Percentiles rank a stretch among this genome's conserved stretches.
These are phyloP conservation scores for Slavum lentiscoides DNA, from an alignment of 2,888 invertebrate species.

Conservation along the genomic window DNA sequence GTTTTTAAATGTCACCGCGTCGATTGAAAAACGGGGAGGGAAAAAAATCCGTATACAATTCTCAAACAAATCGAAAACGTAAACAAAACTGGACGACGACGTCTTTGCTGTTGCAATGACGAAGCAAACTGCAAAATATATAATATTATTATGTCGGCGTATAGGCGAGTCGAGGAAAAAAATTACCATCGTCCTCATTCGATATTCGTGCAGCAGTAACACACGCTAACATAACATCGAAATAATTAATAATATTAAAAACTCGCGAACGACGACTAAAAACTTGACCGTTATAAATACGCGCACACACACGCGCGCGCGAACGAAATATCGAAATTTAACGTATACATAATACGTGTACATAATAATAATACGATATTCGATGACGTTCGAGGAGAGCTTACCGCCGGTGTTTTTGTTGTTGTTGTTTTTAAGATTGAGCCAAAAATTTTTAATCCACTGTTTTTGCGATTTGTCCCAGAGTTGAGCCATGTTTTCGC, in stretches of 20 bases:
- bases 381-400: constrained; percentile 57
- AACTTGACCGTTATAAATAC: neutral
- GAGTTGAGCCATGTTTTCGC: constrained; percentile 55
- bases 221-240: too few species aligned
- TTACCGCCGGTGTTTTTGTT: constrained; percentile 42
- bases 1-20: constrained; percentile 7
- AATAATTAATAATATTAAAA: neutral
- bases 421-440: constrained; percentile 59
- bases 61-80: constrained; percentile 11
- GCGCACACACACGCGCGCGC: too few species aligned
- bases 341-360: too few species aligned
- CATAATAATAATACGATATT: too few species aligned
- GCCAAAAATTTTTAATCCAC: constrained; percentile 64
- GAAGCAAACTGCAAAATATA: constrained; percentile 1
- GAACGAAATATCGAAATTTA: too few species aligned
- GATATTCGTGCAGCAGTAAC: neutral
- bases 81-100: constrained; percentile 2
- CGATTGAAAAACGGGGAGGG: too few species aligned
- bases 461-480: constrained; percentile 60
- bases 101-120: neutral
- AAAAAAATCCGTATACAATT: neutral
- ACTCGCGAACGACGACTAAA: too few species aligned
- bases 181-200: neutral
- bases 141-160: neutral
- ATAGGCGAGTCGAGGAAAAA: neutral